phyloP scores from a whole-genome alignment of 2,888 invertebrate genomes.

The Keiferia lycopersicella region DNA sequence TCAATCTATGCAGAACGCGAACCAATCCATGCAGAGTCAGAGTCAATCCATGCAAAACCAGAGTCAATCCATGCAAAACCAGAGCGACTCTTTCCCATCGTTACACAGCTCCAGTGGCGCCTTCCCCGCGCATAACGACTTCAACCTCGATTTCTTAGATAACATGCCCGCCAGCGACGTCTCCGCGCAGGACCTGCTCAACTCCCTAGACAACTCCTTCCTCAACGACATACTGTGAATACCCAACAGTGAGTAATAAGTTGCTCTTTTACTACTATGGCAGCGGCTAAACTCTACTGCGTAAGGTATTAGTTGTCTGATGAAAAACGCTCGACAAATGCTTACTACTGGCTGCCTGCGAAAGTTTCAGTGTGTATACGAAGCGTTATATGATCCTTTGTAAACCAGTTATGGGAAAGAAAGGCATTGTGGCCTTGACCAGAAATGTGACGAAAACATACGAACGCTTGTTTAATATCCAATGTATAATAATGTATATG shows the following conservation, averaged over 20 bases:
- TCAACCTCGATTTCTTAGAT: slow-evolving; percentile 92
- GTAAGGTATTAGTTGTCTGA: no score
- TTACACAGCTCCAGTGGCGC: slow-evolving; percentile 69
- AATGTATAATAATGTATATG: no score
- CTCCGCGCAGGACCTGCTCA: slow-evolving; percentile 91
- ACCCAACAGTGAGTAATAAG: background rate
- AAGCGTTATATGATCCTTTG: no score
- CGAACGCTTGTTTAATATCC: no score
- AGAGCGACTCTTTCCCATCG: slow-evolving; percentile 53
- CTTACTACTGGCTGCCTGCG: background rate
- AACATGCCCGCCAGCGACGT: slow-evolving; percentile 89
- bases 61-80: slow-evolving; percentile 32
- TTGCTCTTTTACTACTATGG: no score
- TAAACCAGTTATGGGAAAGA: no score
- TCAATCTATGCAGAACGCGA: slow-evolving; percentile 34
- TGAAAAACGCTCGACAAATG: background rate
- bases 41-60: slow-evolving; percentile 35
- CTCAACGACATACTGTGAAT: slow-evolving; percentile 83
- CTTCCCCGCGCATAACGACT: slow-evolving; percentile 75
- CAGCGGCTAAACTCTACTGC: no score
- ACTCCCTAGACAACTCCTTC: slow-evolving; percentile 90
- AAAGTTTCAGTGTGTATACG: background rate
- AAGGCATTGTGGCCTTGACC: no score
- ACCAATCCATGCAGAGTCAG: slow-evolving; percentile 40
- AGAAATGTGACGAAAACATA: no score